Conservation (phyloP, 2,797 vertebrate species). For the Lophotriccus pileatus region DNA sequence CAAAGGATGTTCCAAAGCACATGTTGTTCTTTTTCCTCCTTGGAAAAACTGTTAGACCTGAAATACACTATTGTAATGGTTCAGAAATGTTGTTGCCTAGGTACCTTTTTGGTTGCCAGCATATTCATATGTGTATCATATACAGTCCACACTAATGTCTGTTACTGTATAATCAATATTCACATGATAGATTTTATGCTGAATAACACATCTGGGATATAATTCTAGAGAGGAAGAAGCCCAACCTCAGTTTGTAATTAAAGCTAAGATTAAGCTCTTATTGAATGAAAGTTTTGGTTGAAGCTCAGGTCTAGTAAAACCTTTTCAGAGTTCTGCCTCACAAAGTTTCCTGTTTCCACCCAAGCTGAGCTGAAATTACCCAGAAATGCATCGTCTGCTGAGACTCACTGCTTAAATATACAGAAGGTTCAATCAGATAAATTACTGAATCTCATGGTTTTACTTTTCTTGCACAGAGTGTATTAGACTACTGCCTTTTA, state of each 20-base stretch:
- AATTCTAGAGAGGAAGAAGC: not conserved
- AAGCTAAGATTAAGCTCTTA: not conserved
- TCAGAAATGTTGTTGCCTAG: not conserved
- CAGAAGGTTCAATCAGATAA: conserved; percentile 45
- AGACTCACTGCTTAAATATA: conserved; percentile 61
- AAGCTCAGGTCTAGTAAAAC: not conserved
- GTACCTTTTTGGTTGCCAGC: not conserved
- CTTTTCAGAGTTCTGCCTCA: not conserved
- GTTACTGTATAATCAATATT: not conserved
- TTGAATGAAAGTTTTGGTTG: not conserved
- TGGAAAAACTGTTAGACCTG: not conserved
- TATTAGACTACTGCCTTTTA: conserved; percentile 64
- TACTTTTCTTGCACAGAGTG: conserved; percentile 52
- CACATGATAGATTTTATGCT: not conserved
- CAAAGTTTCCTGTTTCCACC: not conserved
- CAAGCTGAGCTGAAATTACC: not conserved
- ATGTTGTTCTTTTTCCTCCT: not conserved
- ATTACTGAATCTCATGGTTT: conserved; percentile 51
- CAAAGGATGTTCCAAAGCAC: not conserved
- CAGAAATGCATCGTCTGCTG: not conserved
- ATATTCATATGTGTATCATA: not conserved
- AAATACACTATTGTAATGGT: rapidly evolving
- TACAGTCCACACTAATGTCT: not conserved
- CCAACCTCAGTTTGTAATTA: not conserved
- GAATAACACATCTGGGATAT: not conserved